Evolutionary conservation across 1,140 invertebrate genomes (phyloP), one percentile per base, ranked within the genome.

Genomic region (Hylaeus anthracinus): DNA sequence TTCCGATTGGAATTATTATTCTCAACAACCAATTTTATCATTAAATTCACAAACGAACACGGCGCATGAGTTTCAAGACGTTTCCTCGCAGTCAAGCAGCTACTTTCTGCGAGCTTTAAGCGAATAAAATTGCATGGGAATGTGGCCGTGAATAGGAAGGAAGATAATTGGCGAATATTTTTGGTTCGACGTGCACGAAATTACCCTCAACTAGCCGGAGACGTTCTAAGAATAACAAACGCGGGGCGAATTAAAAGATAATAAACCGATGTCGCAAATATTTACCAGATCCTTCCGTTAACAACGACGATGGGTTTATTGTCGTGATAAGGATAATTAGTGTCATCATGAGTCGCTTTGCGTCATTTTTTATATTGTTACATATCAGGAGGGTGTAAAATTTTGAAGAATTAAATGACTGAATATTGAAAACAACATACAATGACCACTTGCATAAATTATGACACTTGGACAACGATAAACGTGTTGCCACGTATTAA

Each of bases 111-210:
- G 15, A 56, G 58, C 26, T 48, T 60, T 43, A 48, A 37, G 1
- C n/a, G 56, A 61, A 37, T 8, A 3, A 14, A n/a, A 41, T 64
- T n/a, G 45, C 51, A 26, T 3, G 10, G 64, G 66, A n/a, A 56
- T 26, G 12, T 37, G 14, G 55, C 5, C n/a, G 45, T 0, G n/a
- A 43, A 55, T 26, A 65, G 43, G 14, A 10, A 1, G 48, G 1
- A 26, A n/a, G 39, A 6, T 76, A 76, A 67, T 67, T 37, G 64
- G 53, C 4, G 41, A 74, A 51, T 74, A 43, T 66, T 66, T 74
- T 65, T 26, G 12, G 6, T 45, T 15, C 26, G 9, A 12, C 1
- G 6, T 1, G 14, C 5, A 43, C 0, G 39, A 67, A 67, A 76
- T 37, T 45, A n/a, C 6, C 0, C 26, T 48, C 45, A 6, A 0